Conservation (phyloP, 2,113 vertebrate genomes). For the Cyanocitta stelleri region DNA sequence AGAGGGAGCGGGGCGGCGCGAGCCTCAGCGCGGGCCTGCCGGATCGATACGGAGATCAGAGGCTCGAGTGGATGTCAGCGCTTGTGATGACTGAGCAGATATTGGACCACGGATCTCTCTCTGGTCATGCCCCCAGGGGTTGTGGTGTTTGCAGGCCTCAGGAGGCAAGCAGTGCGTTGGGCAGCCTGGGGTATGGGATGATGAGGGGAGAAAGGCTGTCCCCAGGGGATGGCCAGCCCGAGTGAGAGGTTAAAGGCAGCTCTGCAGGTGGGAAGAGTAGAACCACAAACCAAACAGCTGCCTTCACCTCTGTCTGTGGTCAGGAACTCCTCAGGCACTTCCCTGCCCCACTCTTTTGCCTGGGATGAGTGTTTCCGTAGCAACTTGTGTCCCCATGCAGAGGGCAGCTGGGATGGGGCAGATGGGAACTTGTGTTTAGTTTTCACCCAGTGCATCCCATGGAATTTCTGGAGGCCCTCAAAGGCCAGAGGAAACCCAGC, state of each 20-base stretch:
- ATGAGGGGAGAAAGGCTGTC: background rate
- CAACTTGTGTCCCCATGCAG: background rate
- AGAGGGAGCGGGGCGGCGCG: background rate
- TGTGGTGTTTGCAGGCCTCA: background rate
- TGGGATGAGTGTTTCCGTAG: background rate
- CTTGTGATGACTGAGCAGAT: constrained; percentile 54
- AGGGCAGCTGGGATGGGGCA: background rate
- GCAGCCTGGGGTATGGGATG: rapidly evolving
- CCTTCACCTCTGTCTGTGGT: background rate
- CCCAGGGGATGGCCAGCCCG: rapidly evolving
- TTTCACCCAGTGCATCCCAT: rapidly evolving
- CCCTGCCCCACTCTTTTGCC: background rate
- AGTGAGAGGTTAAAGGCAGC: background rate
- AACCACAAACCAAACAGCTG: background rate
- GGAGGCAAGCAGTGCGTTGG: background rate
- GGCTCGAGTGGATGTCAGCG: background rate
- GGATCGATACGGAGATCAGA: constrained; percentile 37
- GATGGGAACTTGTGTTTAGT: background rate
- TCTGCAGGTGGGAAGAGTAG: background rate
- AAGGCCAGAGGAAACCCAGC: background rate
- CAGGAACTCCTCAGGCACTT: background rate
- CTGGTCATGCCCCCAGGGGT: background rate
- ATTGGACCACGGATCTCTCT: background rate
- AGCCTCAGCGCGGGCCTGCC: background rate
- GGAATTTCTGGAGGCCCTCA: background rate